These are phyloP conservation scores for Macropodus opercularis DNA, from an alignment of 2,797 vertebrate genomes.

Conservation along the genomic window DNA sequence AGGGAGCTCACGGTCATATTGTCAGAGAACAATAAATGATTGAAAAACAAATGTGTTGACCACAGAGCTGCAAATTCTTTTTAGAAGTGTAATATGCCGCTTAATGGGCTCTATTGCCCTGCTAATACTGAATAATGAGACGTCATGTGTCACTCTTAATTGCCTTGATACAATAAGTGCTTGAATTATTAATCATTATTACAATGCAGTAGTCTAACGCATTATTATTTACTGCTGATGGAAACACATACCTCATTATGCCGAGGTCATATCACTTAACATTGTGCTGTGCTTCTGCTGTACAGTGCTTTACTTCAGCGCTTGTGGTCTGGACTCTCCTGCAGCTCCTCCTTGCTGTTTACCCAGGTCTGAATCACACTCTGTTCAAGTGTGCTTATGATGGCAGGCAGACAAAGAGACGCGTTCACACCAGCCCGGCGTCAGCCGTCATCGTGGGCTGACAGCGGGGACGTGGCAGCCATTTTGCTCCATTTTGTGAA, in stretches of 20 bases:
- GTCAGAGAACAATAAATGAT: conserved; percentile 45
- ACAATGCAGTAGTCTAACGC: conserved; percentile 26
- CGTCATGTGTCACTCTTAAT: conserved; percentile 1
- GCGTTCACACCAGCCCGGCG: conserved; percentile 49
- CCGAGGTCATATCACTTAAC: conserved; percentile 44
- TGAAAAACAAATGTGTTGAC: conserved; percentile 61
- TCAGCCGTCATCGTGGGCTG: conserved; percentile 36
- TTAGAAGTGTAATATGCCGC: conserved; percentile 58
- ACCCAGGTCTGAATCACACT: conserved; percentile 66
- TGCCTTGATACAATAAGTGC: conserved; percentile 26
- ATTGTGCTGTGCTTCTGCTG: conserved; percentile 38
- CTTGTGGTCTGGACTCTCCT: conserved; percentile 60
- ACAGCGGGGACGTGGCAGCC: conserved; percentile 21
- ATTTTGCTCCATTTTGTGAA: conserved; percentile 55
- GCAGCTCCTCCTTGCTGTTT: conserved; percentile 56
- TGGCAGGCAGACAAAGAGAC: conserved; percentile 65
- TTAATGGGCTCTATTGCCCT: conserved; percentile 36
- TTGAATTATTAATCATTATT: conserved; percentile 15
- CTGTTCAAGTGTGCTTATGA: conserved; percentile 66
- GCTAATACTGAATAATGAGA: conserved; percentile 21
- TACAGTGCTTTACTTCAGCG: conserved; percentile 57
- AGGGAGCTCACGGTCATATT: conserved; percentile 49
- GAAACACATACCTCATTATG: conserved; percentile 48
- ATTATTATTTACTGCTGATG: conserved; percentile 29
- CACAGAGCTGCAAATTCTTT: conserved; percentile 64